Conservation (phyloP, 2,797 vertebrate genomes). For the Corythornis leucogaster region DNA sequence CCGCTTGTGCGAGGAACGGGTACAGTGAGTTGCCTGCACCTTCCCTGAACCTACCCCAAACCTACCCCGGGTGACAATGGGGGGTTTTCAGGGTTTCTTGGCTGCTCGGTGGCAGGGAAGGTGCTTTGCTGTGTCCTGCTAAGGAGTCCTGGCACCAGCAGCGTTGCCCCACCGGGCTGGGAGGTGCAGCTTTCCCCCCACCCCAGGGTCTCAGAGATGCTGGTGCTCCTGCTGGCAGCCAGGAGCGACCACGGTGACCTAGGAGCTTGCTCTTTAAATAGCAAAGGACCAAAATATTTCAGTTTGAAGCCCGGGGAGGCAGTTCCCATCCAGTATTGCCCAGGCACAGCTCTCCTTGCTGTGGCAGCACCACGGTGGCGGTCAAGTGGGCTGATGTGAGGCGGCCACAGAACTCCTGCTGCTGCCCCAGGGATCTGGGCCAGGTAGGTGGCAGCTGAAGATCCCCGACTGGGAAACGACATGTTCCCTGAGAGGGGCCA, state of each 20-base stretch:
- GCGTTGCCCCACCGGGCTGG: neutral
- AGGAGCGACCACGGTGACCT: accelerated
- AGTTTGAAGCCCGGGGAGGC: neutral
- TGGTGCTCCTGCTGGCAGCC: neutral
- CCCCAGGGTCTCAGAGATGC: neutral
- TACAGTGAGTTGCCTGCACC: neutral
- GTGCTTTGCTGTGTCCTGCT: neutral
- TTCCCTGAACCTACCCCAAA: neutral
- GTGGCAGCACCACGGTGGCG: neutral
- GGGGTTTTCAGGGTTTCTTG: neutral
- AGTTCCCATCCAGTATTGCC: neutral
- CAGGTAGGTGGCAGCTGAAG: neutral
- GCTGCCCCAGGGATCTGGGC: neutral
- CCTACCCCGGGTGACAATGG: neutral
- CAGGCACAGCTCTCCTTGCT: neutral
- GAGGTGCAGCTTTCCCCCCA: neutral
- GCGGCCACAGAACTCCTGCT: neutral
- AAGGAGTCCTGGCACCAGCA: neutral
- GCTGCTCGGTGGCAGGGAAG: neutral
- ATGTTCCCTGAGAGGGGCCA: neutral
- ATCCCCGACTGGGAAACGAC: neutral
- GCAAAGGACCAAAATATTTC: neutral
- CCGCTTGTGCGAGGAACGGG: neutral
- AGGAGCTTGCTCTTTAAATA: neutral
- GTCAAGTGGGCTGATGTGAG: neutral